Conservation (phyloP, 2,113 vertebrate species). For the Takifugu bimaculatus region DNA sequence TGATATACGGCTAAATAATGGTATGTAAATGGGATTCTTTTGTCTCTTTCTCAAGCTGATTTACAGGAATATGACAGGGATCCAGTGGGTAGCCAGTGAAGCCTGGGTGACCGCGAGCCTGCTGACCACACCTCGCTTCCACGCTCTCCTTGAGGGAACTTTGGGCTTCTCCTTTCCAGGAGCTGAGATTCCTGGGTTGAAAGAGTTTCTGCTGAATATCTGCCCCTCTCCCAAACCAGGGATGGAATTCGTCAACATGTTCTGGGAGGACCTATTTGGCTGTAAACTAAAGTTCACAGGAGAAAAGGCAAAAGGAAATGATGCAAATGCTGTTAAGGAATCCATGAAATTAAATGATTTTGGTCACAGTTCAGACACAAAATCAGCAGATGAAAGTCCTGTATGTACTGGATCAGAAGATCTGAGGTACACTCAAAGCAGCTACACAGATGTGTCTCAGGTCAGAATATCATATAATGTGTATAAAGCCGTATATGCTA, state of each 20-base stretch:
- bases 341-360: not conserved
- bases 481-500: slow-evolving; percentile 72
- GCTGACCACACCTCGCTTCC: slow-evolving; percentile 61
- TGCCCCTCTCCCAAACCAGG: slow-evolving; percentile 57
- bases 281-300: slow-evolving; percentile 56
- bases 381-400: slow-evolving; percentile 9
- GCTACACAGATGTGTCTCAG: slow-evolving; percentile 64
- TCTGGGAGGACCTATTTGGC: slow-evolving; percentile 74
- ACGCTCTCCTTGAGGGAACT: slow-evolving; percentile 62
- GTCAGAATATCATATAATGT: slow-evolving; percentile 75
- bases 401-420: slow-evolving; percentile 68
- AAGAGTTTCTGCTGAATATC: slow-evolving; percentile 64
- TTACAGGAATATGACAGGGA: slow-evolving; percentile 64
- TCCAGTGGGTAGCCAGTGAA: slow-evolving; percentile 74
- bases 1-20: not conserved
- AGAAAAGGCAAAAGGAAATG: not conserved
- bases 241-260: slow-evolving; percentile 67
- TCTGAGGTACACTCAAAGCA: slow-evolving; percentile 52
- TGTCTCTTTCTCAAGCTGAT: slow-evolving; percentile 37
- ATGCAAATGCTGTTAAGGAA: not conserved
- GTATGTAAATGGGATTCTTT: not conserved
- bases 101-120: slow-evolving; percentile 66
- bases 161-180: slow-evolving; percentile 70
- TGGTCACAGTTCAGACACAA: not conserved
- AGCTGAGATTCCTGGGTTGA: slow-evolving; percentile 61